Base-by-base conservation (phyloP, 1,140 invertebrate genomes). In the Eulimnadia texana region DNA sequence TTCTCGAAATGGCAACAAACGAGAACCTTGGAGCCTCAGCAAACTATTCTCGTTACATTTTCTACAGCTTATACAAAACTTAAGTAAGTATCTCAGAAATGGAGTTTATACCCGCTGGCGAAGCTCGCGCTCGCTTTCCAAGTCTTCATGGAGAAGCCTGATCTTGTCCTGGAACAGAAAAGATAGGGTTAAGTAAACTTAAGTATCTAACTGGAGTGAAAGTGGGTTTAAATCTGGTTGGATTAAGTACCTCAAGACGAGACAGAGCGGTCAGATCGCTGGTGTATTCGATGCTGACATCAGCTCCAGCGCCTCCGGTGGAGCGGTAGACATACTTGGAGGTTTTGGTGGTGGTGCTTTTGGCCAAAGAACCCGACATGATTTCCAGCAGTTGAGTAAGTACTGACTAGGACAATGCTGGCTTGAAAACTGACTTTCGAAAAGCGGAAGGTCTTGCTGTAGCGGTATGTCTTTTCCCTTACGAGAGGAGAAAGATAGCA, bases 91-190 rank as follows among this genome's bases (percentile, higher is more conserved):
- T n/a, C n/a, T n/a, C n/a, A n/a, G n/a, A n/a, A n/a, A n/a, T n/a
- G n/a, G n/a, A n/a, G n/a, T n/a, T n/a, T n/a, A n/a, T 81, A 96
- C 93, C 82, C 93, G 88, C 81, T 93, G 87, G 78, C 93, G 86
- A 73, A 96, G 80, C 80, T 96, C 93, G 75, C 93, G 86, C 82
- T 96, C 93, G 74, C 84, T 84, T 82, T 96, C 93, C 79, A 96
- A 81, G 80, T 96, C 93, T 82, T 96, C 93, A 72, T 93, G 89
- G 70, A 97, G 81, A 71, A 96, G 88, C 76, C 93, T 89, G 77
- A 96, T 92, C 82, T 95, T 95, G 79, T 96, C 93, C 92, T 95
- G 82, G 73, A 90, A 72, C 67, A 71, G 59, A 50, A 65, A 59
- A 53, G n/a, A n/a, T 25, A 53, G 51, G 51, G 6, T 9, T 9